Conservation (phyloP, 2,797 vertebrate genomes). For the Pagetopsis macropterus region DNA sequence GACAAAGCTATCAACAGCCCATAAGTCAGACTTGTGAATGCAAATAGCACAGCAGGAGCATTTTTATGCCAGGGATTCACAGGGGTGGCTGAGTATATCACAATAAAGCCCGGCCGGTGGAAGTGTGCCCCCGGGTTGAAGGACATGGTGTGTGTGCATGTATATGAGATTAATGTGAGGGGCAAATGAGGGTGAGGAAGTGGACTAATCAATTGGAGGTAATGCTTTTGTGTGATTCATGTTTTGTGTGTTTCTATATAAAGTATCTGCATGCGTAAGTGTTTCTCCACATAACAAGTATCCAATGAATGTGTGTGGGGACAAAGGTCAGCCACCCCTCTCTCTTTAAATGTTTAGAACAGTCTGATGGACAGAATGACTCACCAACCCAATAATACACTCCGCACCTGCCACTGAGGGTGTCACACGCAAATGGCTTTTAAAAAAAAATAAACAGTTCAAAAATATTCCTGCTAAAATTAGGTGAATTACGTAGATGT, state of each 20-base stretch:
- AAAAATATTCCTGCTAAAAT: conserved; percentile 8
- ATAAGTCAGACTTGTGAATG: conserved; percentile 26
- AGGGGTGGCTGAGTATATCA: conserved; percentile 3
- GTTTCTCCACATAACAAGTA: conserved; percentile 23
- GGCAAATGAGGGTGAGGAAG: neutral
- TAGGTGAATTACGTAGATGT: conserved; percentile 3
- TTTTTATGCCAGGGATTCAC: conserved; percentile 10
- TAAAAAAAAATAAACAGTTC: neutral
- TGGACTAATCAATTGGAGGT: neutral
- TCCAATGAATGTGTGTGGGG: conserved; percentile 17
- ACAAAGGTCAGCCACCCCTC: conserved; percentile 16
- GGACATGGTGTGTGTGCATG: neutral
- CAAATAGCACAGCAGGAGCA: conserved; percentile 24
- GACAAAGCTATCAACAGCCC: conserved; percentile 30
- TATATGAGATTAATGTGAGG: conserved; percentile 2
- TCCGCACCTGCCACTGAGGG: conserved; percentile 46
- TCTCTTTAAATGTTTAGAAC: conserved; percentile 26
- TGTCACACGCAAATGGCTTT: conserved; percentile 9
- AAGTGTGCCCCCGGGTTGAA: conserved; percentile 19
- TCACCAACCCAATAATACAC: conserved; percentile 43
- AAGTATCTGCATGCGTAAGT: conserved; percentile 4
- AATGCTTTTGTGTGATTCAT: conserved; percentile 8
- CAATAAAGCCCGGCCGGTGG: conserved; percentile 16
- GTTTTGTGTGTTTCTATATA: neutral
- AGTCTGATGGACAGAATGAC: conserved; percentile 35